Conservation (phyloP, 2,113 vertebrate species). For the Elachura formosa region DNA sequence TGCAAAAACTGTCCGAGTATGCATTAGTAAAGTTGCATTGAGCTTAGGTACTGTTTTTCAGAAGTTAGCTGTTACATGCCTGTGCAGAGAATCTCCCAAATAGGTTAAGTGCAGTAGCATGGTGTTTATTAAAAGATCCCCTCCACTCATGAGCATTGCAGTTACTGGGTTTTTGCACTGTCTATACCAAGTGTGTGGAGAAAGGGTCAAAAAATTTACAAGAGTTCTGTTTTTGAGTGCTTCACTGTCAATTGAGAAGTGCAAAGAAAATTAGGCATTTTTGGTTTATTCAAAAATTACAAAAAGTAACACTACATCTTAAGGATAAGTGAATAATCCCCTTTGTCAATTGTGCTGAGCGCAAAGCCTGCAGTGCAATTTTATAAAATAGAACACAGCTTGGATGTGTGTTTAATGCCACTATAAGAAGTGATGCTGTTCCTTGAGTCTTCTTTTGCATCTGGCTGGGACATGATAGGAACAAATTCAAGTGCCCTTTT, state of each 20-base stretch:
- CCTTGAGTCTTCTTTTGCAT: constrained; percentile 68
- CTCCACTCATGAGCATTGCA: background rate
- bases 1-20: background rate
- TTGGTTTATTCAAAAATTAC: constrained; percentile 72
- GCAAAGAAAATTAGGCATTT: background rate
- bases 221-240: background rate
- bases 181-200: background rate
- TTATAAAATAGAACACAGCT: constrained; percentile 92
- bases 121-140: background rate
- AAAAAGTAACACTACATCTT: constrained; percentile 33
- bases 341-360: background rate
- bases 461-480: constrained; percentile 72
- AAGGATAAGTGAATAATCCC: constrained; percentile 36
- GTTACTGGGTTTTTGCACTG: background rate
- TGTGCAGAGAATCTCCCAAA: background rate
- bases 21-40: background rate
- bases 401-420: constrained; percentile 87
- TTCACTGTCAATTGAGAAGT: background rate
- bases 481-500: constrained; percentile 78
- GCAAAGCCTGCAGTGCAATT: constrained; percentile 10
- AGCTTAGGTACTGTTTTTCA: background rate
- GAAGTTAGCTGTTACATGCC: background rate
- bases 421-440: constrained; percentile 76
- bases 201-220: background rate
- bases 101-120: background rate